These are phyloP conservation scores for Tubulanus polymorphus DNA, from an alignment of 2,888 invertebrate genomes.

Conservation along the genomic window DNA sequence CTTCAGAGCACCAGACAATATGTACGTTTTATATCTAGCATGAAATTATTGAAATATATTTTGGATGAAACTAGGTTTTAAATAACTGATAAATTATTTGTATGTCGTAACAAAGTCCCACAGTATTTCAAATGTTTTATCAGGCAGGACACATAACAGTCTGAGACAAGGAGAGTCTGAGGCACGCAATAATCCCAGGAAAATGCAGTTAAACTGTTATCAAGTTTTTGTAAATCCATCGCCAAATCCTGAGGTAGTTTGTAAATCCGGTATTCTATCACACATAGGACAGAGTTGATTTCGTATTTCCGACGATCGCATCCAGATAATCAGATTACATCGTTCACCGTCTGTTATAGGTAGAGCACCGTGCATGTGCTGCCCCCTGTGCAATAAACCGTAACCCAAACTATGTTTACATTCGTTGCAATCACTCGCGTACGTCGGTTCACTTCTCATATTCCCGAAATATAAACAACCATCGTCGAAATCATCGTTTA, in stretches of 20 bases:
- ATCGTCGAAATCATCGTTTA: constrained; percentile 48
- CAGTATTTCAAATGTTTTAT: no score
- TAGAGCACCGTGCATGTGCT: constrained; percentile 53
- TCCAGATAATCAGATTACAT: constrained; percentile 55
- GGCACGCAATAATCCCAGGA: no score
- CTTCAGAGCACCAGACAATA: no score
- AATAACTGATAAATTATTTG: no score
- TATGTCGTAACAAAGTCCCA: no score
- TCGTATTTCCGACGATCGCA: constrained; percentile 52
- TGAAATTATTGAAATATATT: no score
- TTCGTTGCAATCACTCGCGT: constrained; percentile 14
- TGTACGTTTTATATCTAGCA: no score
- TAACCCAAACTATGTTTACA: constrained; percentile 33
- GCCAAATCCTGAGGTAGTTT: constrained; percentile 34
- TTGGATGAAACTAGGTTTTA: no score
- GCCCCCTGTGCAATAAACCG: constrained; percentile 53
- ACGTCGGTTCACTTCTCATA: constrained; percentile 31
- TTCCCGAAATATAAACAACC: constrained; percentile 52
- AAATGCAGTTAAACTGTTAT: no score
- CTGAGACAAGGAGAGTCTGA: no score
- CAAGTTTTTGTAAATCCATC: constrained; percentile 49
- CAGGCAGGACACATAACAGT: no score
- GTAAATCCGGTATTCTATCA: constrained; percentile 39
- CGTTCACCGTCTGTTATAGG: constrained; percentile 49
- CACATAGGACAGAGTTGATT: constrained; percentile 55